Percentiles rank a stretch among this genome's conserved stretches.
Conservation (phyloP, 1,140 invertebrate species). For the Anthonomus grandis region DNA sequence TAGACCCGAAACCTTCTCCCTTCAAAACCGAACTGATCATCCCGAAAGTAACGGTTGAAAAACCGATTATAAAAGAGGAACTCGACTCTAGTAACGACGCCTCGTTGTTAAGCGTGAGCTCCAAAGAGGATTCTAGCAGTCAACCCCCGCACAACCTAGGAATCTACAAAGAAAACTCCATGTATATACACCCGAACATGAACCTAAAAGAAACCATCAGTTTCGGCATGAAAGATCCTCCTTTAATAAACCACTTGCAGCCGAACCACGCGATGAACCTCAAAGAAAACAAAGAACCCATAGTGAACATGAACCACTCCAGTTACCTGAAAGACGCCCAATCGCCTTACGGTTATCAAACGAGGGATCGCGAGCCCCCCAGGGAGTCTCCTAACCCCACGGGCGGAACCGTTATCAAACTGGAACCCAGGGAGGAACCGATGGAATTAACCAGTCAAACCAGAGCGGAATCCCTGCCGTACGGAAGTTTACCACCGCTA, state of each 20-base stretch:
- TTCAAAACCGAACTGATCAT: conserved; percentile 58
- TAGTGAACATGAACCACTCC: conserved; percentile 39
- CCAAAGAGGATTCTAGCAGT: conserved; percentile 35
- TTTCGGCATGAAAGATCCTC: conserved; percentile 38
- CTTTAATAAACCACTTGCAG: conserved; percentile 34
- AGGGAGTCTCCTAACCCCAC: conserved; percentile 16
- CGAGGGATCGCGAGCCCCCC: conserved; percentile 11
- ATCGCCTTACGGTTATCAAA: conserved; percentile 28
- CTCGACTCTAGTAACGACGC: conserved; percentile 48
- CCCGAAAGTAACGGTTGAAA: conserved; percentile 56
- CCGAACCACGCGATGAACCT: conserved; percentile 34
- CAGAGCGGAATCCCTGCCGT: conserved; percentile 48
- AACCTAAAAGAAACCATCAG: conserved; percentile 35
- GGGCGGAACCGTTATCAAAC: conserved; percentile 49
- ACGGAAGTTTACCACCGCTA: conserved; percentile 43
- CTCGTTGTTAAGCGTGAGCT: conserved; percentile 34
- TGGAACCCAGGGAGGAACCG: conserved; percentile 58
- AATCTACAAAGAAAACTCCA: conserved; percentile 36
- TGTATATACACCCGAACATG: conserved; percentile 39
- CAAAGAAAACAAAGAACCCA: conserved; percentile 37
- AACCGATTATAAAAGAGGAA: conserved; percentile 58
- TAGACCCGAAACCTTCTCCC: conserved; percentile 28
- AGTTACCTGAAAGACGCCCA: conserved; percentile 32
- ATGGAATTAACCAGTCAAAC: conserved; percentile 52
- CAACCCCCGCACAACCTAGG: conserved; percentile 16